These are phyloP conservation scores for Adelges cooleyi DNA, from an alignment of 1,140 invertebrate genomes.

Conservation along the genomic window DNA sequence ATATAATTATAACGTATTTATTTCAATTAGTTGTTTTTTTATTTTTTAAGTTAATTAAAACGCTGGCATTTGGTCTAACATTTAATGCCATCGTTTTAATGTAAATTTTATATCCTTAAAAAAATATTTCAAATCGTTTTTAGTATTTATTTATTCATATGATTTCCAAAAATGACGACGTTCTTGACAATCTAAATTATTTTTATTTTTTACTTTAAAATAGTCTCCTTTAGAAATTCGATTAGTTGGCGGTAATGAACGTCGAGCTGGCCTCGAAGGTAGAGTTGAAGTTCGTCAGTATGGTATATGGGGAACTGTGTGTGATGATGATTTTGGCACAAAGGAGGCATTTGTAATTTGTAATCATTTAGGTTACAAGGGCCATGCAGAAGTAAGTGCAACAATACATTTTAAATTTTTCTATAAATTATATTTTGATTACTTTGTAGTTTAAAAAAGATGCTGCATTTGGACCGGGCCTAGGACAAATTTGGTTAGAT, in stretches of 20 bases:
- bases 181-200: background rate
- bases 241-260: slow-evolving; percentile 17
- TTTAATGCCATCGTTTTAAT: slow-evolving; percentile 8
- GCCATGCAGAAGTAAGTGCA: slow-evolving; percentile 40
- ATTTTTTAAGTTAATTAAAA: slow-evolving; percentile 3
- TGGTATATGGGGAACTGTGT: slow-evolving; percentile 64
- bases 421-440: too few species aligned
- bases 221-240: slow-evolving; percentile 16
- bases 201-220: slow-evolving; percentile 7
- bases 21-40: background rate
- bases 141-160: too few species aligned
- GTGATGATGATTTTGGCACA: slow-evolving; percentile 62
- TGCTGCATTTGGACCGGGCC: slow-evolving; percentile 40
- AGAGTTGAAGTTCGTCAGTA: slow-evolving; percentile 56
- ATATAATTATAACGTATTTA: slow-evolving; percentile 3
- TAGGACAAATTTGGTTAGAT: slow-evolving; percentile 63
- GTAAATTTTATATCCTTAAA: too few species aligned
- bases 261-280: slow-evolving; percentile 44
- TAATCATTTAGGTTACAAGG: slow-evolving; percentile 48
- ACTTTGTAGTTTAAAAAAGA: slow-evolving; percentile 35
- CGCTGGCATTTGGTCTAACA: slow-evolving; percentile 13
- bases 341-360: slow-evolving; percentile 55
- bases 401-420: too few species aligned
- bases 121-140: too few species aligned
- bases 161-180: too few species aligned